phyloP scores from a whole-genome alignment of 2,113 vertebrate genomes.

The Pseudorectes ferrugineus region DNA sequence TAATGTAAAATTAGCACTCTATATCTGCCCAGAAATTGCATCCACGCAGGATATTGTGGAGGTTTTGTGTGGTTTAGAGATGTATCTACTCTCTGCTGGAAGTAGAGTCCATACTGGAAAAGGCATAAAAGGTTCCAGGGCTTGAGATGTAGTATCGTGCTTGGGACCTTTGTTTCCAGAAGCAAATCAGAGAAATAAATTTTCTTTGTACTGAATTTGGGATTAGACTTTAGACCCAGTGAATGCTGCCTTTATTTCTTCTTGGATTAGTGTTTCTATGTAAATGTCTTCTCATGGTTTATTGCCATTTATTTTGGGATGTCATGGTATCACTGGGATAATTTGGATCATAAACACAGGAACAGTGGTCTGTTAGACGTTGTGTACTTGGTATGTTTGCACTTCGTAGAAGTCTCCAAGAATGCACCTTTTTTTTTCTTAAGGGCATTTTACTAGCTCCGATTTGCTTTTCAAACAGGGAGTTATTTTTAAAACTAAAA shows the following conservation, averaged over 20 bases:
- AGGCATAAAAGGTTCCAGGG: background rate
- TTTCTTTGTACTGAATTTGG: background rate
- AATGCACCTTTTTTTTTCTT: background rate
- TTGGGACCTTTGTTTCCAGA: background rate
- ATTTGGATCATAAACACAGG: background rate
- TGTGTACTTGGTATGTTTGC: background rate
- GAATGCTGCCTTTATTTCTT: background rate
- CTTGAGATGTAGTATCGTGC: background rate
- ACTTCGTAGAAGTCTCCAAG: background rate
- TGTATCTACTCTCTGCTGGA: background rate
- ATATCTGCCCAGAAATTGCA: background rate
- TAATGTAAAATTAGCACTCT: background rate
- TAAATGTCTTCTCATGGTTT: background rate
- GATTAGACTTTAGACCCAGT: background rate
- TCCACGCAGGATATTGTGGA: background rate
- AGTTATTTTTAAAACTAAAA: background rate
- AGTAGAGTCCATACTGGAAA: background rate
- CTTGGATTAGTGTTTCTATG: background rate
- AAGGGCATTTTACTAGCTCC: background rate
- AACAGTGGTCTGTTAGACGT: background rate
- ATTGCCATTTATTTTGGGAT: background rate
- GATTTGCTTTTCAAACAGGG: background rate
- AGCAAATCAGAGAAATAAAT: background rate
- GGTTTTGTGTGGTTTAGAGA: background rate
- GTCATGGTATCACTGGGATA: background rate